Evolutionary conservation across 2,888 invertebrate species (phyloP), one percentile per base, ranked within the genome.

Genomic region (Drosophila nr. perissopoda): DNA sequence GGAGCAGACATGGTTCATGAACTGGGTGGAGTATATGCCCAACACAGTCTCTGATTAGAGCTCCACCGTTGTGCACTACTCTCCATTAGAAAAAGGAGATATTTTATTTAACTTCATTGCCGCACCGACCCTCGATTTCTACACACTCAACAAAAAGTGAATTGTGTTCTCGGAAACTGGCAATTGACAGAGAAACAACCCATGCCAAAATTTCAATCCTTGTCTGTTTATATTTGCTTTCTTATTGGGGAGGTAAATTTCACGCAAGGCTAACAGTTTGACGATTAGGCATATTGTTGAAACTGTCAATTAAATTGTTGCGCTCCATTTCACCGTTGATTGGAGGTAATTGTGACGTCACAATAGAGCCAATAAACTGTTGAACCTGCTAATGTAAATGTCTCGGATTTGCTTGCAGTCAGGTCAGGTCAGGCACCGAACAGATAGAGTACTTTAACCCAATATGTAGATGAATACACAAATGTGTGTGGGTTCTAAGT

Each of bases 31-130:
- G 56, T 86, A 79, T 64, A 76, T 91, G 5, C 90, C 88, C 42
- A 84, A 82, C 1, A 86, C 83, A 3, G 84, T 90, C 0, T 94
- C 94, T 7, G 94, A 94, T 74, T 94, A 94, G 77, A 94, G 94
- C 54, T 93, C 94, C 8, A 87, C 94, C 21, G 94, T 94, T 69
- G 91, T 94, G n/a, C 94, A 93, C 65, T 91, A 93, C 40, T 91
- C 93, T 1, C 45, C 69, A 5, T 31, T 85, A 34, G 48, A 68
- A 49, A 56, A 72, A 2, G 69, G 71, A 31, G 57, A 73, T 7
- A 42, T 59, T 65, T 68, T 65, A 58, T 67, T 11, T 73, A 78
- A 53, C 68, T 80, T 5, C 65, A 21, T 70, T 21, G 49, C 67
- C n/a, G 33, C 49, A 1, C 42, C 51, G 48, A 56, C 25, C 8